Conservation (phyloP, 2,888 invertebrate species). For the Steinernema carpocapsae region DNA sequence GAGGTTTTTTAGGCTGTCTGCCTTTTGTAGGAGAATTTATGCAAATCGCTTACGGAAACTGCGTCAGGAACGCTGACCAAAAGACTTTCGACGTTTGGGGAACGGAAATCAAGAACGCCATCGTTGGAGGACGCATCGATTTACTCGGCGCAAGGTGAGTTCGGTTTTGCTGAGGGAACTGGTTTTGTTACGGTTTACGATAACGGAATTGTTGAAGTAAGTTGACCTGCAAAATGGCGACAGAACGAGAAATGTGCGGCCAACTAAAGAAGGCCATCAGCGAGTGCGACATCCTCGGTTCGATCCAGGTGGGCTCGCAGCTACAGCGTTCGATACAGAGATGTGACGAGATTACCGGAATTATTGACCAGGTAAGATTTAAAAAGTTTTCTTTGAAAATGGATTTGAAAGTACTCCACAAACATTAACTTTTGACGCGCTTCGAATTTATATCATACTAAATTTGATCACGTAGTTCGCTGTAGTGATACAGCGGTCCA, state of each 20-base stretch:
- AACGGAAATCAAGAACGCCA: slow-evolving; percentile 59
- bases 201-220: slow-evolving; percentile 51
- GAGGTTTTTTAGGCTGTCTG: slow-evolving; percentile 59
- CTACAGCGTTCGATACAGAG: slow-evolving; percentile 58
- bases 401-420: too few species aligned
- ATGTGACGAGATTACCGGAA: slow-evolving; percentile 66
- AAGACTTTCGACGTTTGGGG: slow-evolving; percentile 67
- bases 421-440: too few species aligned
- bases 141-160: slow-evolving; percentile 61
- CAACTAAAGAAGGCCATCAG: slow-evolving; percentile 61
- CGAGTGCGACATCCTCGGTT: slow-evolving; percentile 65
- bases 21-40: slow-evolving; percentile 68
- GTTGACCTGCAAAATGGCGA: slow-evolving; percentile 66
- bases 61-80: slow-evolving; percentile 65
- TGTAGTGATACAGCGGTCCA: too few species aligned
- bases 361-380: slow-evolving; percentile 60
- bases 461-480: too few species aligned
- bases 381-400: too few species aligned
- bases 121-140: slow-evolving; percentile 64
- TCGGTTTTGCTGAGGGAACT: too few species aligned
- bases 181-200: slow-evolving; percentile 28
- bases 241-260: slow-evolving; percentile 67
- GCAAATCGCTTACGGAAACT: slow-evolving; percentile 67
- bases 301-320: slow-evolving; percentile 52
- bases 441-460: too few species aligned